Evolutionary conservation across 2,888 invertebrate genomes (phyloP).

Genomic region (Sympetrum striolatum): DNA sequence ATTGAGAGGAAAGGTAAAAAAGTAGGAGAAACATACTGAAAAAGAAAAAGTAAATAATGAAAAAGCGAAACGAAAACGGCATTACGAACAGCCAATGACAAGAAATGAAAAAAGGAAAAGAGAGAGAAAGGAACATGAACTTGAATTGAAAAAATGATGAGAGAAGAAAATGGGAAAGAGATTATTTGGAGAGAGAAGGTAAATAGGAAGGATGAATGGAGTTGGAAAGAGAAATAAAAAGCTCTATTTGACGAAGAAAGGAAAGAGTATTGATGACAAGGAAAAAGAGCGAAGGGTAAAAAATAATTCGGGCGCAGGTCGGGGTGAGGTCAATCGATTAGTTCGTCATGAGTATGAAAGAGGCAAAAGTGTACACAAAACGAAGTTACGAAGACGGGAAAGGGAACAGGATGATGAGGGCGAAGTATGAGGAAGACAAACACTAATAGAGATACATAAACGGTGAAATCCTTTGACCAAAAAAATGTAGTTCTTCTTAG

Average conservation of each 20-base stretch:
- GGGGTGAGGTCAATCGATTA: neutral
- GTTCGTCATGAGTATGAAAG: neutral
- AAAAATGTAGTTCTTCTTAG: too few species aligned
- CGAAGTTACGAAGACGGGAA: neutral
- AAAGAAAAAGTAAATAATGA: neutral
- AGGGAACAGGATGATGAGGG: neutral
- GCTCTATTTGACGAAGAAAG: neutral
- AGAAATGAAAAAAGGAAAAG: neutral
- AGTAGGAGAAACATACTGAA: neutral
- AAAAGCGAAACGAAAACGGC: neutral
- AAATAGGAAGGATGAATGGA: neutral
- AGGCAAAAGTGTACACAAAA: neutral
- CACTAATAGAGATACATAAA: neutral
- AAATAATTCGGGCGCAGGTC: neutral
- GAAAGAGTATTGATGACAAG: neutral
- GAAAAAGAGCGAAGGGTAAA: neutral
- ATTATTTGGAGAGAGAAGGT: neutral
- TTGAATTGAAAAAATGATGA: neutral
- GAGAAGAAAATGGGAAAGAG: neutral
- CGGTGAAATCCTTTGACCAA: neutral
- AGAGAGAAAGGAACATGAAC: too few species aligned
- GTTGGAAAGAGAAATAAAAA: neutral
- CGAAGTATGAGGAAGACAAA: neutral
- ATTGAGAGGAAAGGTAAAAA: neutral
- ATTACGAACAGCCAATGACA: neutral